Percentiles rank a stretch among this genome's conserved stretches.
Conservation (phyloP, 2,797 vertebrate genomes). For the Mormyrops boulengeri region DNA sequence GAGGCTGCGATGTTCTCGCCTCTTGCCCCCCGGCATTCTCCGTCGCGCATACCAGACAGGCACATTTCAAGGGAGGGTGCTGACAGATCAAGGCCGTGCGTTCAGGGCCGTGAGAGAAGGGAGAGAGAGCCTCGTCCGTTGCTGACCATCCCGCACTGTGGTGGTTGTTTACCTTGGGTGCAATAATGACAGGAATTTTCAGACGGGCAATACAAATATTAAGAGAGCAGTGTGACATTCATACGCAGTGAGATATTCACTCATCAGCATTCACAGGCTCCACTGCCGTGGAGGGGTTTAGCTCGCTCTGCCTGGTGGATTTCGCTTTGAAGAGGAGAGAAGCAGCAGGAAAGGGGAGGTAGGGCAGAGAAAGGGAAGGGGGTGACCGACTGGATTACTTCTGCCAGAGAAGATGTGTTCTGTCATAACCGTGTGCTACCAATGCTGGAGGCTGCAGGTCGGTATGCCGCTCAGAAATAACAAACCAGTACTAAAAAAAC, state of each 20-base stretch:
- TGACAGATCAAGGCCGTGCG: not conserved
- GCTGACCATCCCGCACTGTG: not conserved
- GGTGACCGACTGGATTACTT: not conserved
- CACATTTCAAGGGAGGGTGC: not conserved
- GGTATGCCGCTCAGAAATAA: not conserved
- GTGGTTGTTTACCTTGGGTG: not conserved
- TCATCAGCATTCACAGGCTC: slow-evolving; percentile 6
- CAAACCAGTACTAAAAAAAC: not conserved
- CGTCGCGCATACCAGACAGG: not conserved
- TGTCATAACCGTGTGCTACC: not conserved
- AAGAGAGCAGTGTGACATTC: not conserved
- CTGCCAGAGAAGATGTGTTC: not conserved
- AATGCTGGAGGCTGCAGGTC: not conserved
- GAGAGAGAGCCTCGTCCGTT: not conserved
- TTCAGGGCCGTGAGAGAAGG: not conserved
- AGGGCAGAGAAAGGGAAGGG: not conserved
- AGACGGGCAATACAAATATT: not conserved
- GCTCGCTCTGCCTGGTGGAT: not conserved
- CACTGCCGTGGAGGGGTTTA: not conserved
- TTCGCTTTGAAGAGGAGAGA: not conserved
- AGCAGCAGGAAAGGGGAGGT: not conserved
- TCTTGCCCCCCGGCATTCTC: not conserved
- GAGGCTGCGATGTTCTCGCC: not conserved
- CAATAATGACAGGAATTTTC: not conserved
- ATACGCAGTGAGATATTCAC: not conserved